Evolutionary conservation across 2,888 invertebrate genomes (phyloP).

Genomic region (Yponomeuta malinellus): DNA sequence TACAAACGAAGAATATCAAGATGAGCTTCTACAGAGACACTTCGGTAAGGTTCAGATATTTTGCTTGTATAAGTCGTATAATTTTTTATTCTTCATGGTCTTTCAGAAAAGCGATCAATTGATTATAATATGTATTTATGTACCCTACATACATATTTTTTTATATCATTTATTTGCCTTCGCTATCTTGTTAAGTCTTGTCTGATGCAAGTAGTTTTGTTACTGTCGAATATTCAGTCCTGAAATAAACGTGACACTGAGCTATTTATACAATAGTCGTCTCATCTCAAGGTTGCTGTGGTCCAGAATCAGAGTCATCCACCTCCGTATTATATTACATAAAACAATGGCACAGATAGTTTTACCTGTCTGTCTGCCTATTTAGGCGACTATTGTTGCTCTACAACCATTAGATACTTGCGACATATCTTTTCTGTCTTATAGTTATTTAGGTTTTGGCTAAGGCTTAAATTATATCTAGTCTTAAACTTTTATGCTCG

Average conservation of each 20-base stretch:
- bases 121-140: neutral
- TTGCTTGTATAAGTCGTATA: too few relatives aligned
- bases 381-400: neutral
- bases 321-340: neutral
- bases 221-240: neutral
- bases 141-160: too few relatives aligned
- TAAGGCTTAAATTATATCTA: too few relatives aligned
- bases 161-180: too few relatives aligned
- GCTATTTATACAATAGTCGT: neutral
- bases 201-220: neutral
- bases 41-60: slow-evolving; percentile 15
- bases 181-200: too few relatives aligned
- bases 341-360: neutral
- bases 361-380: neutral
- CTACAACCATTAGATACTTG: neutral
- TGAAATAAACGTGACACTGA: neutral
- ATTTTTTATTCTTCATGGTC: neutral
- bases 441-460: too few relatives aligned
- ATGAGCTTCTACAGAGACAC: slow-evolving; percentile 14
- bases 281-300: neutral
- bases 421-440: neutral
- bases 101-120: neutral
- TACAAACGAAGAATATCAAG: neutral
- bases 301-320: neutral
- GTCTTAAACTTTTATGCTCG: neutral